These are phyloP conservation scores for Hipparchia semele DNA, from an alignment of 2,888 invertebrate genomes.

Conservation along the genomic window DNA sequence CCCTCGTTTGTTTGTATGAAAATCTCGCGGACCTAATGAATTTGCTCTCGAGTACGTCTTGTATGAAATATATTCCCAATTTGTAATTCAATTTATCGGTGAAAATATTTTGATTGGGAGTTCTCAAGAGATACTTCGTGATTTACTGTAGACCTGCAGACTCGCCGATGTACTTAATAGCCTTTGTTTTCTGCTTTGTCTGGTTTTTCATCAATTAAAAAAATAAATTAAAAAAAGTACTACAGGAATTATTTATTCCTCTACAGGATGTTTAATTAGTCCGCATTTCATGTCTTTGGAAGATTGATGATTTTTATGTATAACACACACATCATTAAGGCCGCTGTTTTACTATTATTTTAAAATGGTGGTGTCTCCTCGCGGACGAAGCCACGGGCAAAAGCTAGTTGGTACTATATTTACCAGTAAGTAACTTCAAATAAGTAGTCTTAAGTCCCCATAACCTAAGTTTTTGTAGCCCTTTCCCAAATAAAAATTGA, in stretches of 20 bases:
- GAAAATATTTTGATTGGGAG: conserved; percentile 24
- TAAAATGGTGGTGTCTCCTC: too few species aligned
- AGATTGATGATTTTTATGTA: too few species aligned
- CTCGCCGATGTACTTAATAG: neutral
- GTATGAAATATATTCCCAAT: conserved; percentile 16
- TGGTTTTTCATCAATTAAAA: neutral
- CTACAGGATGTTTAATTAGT: neutral
- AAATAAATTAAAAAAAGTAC: too few species aligned
- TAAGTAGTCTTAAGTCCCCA: too few species aligned
- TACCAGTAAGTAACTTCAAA: too few species aligned
- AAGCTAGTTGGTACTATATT: too few species aligned
- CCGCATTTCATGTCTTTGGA: neutral
- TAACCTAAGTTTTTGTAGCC: too few species aligned
- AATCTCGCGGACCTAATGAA: conserved; percentile 29
- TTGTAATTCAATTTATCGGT: conserved; percentile 15
- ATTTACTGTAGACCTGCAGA: neutral
- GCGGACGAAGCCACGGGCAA: too few species aligned
- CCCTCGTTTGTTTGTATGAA: conserved; percentile 32
- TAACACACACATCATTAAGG: too few species aligned
- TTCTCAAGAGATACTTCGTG: conserved; percentile 7
- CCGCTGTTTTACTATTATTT: too few species aligned
- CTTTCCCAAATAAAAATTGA: too few species aligned
- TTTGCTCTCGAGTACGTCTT: conserved; percentile 25
- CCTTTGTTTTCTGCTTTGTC: conserved; percentile 7
- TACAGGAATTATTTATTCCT: neutral